Evolutionary conservation across 1,140 invertebrate genomes (phyloP).

Genomic region (Cryptotermes secundus): DNA sequence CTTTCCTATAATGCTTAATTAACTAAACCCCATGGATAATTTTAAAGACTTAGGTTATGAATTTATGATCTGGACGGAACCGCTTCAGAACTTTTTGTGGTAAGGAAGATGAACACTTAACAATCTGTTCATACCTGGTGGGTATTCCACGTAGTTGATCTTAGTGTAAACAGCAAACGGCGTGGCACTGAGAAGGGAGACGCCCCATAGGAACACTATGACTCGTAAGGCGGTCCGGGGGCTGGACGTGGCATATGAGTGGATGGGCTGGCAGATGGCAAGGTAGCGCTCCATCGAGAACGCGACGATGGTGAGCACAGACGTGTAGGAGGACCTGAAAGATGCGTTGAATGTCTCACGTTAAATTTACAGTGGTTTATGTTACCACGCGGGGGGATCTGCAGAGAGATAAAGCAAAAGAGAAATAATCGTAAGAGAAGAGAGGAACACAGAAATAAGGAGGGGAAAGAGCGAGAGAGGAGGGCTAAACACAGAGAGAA

Average conservation of each 20-base stretch:
- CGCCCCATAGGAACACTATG: constrained; percentile 75
- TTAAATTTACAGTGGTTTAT: background rate
- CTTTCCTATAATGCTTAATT: too few relatives aligned
- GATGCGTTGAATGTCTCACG: background rate
- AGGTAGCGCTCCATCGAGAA: constrained; percentile 86
- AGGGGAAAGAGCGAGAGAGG: too few relatives aligned
- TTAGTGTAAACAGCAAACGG: constrained; percentile 74
- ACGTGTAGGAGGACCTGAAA: constrained; percentile 80
- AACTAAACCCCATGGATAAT: too few relatives aligned
- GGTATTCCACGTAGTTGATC: constrained; percentile 70
- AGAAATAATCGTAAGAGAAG: too few relatives aligned
- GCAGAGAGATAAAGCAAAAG: too few relatives aligned
- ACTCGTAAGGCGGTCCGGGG: constrained; percentile 77
- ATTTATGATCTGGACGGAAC: too few relatives aligned
- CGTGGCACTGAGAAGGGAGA: constrained; percentile 71
- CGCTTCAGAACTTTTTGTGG: too few relatives aligned
- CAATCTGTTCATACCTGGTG: constrained; percentile 54
- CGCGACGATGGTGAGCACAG: constrained; percentile 86
- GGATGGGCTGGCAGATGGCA: constrained; percentile 88
- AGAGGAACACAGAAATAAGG: too few relatives aligned
- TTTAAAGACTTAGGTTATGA: too few relatives aligned
- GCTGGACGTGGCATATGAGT: constrained; percentile 75
- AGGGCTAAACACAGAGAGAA: too few relatives aligned
- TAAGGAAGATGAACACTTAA: too few relatives aligned
- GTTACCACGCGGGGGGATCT: background rate